Evolutionary conservation across 2,797 vertebrate genomes (phyloP).

Genomic region (Siniperca undulata): DNA sequence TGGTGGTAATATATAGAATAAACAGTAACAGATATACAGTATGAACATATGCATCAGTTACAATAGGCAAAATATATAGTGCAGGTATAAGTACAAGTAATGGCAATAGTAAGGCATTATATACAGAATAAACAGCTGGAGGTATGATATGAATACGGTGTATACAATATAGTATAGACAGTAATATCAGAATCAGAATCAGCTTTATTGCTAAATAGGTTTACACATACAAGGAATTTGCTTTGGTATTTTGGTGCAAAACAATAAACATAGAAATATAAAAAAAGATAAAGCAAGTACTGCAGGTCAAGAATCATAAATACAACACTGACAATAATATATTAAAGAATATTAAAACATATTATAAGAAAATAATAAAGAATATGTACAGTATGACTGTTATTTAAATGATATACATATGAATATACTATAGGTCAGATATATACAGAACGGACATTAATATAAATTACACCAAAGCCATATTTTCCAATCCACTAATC

Average conservation of each 20-base stretch:
- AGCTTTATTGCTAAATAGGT: no score
- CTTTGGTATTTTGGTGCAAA: no score
- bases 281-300: no score
- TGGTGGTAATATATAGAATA: neutral
- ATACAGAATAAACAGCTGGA: neutral
- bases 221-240: no score
- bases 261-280: no score
- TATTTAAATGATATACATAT: neutral
- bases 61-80: neutral
- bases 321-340: no score
- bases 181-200: no score
- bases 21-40: neutral
- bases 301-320: no score
- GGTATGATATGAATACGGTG: neutral
- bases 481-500: neutral
- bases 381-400: no score
- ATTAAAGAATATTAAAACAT: no score
- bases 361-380: no score
- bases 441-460: neutral
- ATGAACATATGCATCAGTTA: neutral
- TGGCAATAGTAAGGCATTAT: neutral
- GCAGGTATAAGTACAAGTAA: neutral
- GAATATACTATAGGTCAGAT: neutral
- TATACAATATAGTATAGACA: neutral
- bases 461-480: neutral